Evolutionary conservation across 2,113 vertebrate species (phyloP).

Genomic region (Herpailurus yagouaroundi): DNA sequence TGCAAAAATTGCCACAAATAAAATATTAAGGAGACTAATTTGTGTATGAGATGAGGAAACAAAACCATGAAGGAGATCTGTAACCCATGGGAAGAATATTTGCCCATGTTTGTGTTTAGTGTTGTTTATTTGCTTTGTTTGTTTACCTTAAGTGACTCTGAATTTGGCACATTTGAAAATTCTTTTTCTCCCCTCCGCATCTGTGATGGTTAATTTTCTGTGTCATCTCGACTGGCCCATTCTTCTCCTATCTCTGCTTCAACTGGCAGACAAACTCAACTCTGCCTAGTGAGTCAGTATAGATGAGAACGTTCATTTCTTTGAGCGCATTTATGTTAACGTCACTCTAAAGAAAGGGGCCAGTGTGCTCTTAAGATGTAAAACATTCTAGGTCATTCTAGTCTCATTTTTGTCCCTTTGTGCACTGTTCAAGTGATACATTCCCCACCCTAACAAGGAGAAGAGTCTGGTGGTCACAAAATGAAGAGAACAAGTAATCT

Average conservation of each 20-base stretch:
- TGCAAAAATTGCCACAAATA: not conserved
- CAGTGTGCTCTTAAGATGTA: not conserved
- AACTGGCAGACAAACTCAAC: not conserved
- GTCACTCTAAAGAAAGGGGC: not conserved
- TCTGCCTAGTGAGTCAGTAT: not conserved
- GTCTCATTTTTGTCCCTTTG: constrained; percentile 4
- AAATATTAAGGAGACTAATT: not conserved
- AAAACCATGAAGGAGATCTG: not conserved
- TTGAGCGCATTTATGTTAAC: not conserved
- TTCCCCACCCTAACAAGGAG: not conserved
- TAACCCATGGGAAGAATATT: not conserved
- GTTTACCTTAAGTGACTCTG: not conserved
- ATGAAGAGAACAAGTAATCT: not conserved
- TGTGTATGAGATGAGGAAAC: not conserved
- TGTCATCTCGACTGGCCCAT: not conserved
- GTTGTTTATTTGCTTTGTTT: not conserved
- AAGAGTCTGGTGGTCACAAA: not conserved
- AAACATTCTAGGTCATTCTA: constrained; percentile 5
- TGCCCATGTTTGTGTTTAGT: not conserved
- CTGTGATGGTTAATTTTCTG: not conserved
- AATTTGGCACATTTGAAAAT: not conserved
- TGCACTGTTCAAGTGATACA: not conserved
- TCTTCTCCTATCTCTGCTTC: not conserved
- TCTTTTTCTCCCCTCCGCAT: not conserved
- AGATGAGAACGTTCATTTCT: constrained; percentile 25